These are phyloP conservation scores for Oophaga pumilio DNA, from an alignment of 2,113 vertebrate species.

Conservation along the genomic window DNA sequence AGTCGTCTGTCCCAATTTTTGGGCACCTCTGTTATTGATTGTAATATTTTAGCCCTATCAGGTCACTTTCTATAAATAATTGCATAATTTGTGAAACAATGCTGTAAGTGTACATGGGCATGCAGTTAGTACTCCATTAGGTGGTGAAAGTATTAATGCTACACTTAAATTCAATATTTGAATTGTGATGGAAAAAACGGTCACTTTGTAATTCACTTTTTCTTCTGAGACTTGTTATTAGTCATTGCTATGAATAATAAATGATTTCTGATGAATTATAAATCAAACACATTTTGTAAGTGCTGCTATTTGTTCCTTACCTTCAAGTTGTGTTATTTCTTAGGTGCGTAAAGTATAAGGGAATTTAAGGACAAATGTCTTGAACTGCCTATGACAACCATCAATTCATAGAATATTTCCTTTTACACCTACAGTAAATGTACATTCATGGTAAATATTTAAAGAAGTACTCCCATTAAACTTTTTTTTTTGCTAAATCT, in stretches of 20 bases:
- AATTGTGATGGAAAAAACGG: slow-evolving; percentile 1
- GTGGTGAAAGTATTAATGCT: slow-evolving; percentile 22
- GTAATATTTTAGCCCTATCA: background rate
- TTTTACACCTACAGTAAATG: background rate
- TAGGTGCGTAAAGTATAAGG: slow-evolving; percentile 12
- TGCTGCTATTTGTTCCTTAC: slow-evolving; percentile 50
- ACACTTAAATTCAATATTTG: slow-evolving; percentile 36
- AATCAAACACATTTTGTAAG: slow-evolving; percentile 50
- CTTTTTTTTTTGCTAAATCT: no score
- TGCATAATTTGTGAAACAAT: background rate
- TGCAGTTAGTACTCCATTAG: slow-evolving; percentile 31
- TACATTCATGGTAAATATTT: background rate
- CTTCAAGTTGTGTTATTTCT: slow-evolving; percentile 45
- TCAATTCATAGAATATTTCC: no score
- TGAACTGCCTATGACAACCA: background rate
- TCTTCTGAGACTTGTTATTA: slow-evolving; percentile 35
- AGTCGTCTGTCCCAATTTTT: no score
- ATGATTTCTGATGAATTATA: slow-evolving; percentile 48
- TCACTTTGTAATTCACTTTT: slow-evolving; percentile 39
- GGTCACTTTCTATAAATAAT: background rate
- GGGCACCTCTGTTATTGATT: background rate
- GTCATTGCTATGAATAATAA: slow-evolving; percentile 52
- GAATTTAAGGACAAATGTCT: slow-evolving; percentile 41
- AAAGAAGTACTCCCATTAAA: no score
- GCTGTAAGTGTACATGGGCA: background rate